phyloP scores from a whole-genome alignment of 2,113 vertebrate genomes.

The Ceyx melanurus region DNA sequence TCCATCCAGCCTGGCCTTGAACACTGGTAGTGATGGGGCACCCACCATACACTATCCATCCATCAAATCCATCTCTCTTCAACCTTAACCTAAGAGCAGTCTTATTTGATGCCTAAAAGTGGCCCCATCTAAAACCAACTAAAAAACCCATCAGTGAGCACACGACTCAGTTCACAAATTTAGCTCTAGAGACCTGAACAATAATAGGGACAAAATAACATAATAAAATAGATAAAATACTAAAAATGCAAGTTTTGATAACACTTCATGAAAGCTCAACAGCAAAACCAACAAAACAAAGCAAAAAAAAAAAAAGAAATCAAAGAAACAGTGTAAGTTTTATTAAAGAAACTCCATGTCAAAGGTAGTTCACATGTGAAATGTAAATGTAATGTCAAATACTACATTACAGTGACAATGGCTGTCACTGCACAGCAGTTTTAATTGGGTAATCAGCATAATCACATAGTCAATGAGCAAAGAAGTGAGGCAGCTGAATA shows the following conservation, averaged over 20 bases:
- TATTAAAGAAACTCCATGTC: not conserved
- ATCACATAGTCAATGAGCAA: not conserved
- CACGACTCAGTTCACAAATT: not conserved
- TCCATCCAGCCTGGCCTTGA: no score
- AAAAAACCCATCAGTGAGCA: not conserved
- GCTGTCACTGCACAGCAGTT: not conserved
- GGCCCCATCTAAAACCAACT: not conserved
- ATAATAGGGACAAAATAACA: no score
- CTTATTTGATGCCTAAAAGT: not conserved
- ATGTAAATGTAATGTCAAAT: no score
- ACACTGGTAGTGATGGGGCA: no score
- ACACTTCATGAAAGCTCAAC: not conserved
- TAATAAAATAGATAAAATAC: no score
- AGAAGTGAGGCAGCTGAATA: not conserved
- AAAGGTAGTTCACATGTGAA: not conserved
- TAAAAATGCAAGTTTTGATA: not conserved
- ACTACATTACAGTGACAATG: not conserved
- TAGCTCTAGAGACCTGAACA: not conserved
- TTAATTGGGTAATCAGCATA: constrained; percentile 28
- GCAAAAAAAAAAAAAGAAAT: not conserved
- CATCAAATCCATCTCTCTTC: not conserved
- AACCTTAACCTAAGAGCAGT: not conserved
- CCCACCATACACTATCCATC: not conserved
- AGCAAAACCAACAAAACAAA: no score
- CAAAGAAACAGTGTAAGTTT: not conserved